Base-by-base conservation (phyloP, 1,140 invertebrate genomes). In the Drosophila ambigua region DNA sequence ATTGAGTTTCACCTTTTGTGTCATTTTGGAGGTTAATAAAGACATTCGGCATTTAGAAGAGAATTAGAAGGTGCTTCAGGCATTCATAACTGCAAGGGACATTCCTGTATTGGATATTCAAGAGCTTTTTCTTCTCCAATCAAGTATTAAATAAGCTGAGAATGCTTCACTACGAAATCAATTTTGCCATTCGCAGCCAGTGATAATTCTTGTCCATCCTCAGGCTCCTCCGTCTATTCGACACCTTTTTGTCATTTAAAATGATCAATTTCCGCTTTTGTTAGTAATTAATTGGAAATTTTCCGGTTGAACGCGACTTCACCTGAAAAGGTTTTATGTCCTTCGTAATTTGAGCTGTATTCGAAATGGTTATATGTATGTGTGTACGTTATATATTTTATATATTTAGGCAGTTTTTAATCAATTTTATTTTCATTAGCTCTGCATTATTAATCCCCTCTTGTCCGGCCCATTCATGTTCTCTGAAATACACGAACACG, bases 201-300 rank as follows among this genome's bases (percentile, higher is more conserved):
- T 39, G 11, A 5, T 0, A 39, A 13, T 5, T 39, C 1, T 13
- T 13, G 11, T 13, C 2, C 11, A 39, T 5, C 35, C 4, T 39
- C 35, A 2, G 35, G 4, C 11, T 11, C 35, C 41, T 28, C 15
- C 20, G 43, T 52, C 23, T 9, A 26, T 55, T 24, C 23, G 8
- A 28, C 20, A 26, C 39, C 43, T 26, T 15, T 45, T 60, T 48
- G 16, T 46, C 59, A 51, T 62, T 61, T 49, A 60, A 67, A 43
- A 54, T 45, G 57, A 65, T 65, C 53, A 76, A 66, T 78, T 78
- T 78, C 58, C 67, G 57, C 58, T 61, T 62, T 66, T 59, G 67
- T 78, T 76, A 46, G 52, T 65, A 58, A 72, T 78, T 78, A 78
- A 72, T 78, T 72, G 39, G 52, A 62, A 59, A 78, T 78, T 78